These are phyloP conservation scores for Tholera decimalis DNA, from an alignment of 2,888 invertebrate species.

Conservation along the genomic window DNA sequence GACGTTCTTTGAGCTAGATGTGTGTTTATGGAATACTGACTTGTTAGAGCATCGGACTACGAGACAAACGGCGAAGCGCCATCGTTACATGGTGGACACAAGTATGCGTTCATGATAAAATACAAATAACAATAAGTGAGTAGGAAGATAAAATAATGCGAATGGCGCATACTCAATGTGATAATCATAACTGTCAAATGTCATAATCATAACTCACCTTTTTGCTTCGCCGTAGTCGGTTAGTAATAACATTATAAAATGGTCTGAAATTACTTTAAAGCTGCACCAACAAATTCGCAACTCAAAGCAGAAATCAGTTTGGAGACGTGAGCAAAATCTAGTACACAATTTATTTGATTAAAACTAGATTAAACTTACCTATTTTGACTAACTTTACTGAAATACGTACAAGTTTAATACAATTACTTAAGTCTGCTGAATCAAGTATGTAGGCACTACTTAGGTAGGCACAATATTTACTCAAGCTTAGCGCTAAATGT, in stretches of 20 bases:
- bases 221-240: too few relatives aligned
- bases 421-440: conserved; percentile 13
- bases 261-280: too few relatives aligned
- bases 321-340: neutral
- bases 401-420: conserved; percentile 16
- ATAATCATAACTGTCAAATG: too few relatives aligned
- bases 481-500: neutral
- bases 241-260: neutral
- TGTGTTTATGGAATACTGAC: neutral
- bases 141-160: too few relatives aligned
- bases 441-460: neutral
- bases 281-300: neutral
- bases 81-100: too few relatives aligned
- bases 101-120: too few relatives aligned
- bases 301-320: neutral
- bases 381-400: conserved; percentile 4
- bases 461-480: conserved; percentile 13
- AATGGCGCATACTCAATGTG: too few relatives aligned
- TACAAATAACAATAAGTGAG: too few relatives aligned
- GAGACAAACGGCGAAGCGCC: too few relatives aligned
- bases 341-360: neutral
- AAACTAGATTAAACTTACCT: conserved; percentile 1
- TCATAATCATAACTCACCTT: too few relatives aligned
- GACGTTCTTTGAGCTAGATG: conserved; percentile 4
- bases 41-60: too few relatives aligned